Conservation (phyloP, 2,888 invertebrate genomes). For the Cordilura impudica region DNA sequence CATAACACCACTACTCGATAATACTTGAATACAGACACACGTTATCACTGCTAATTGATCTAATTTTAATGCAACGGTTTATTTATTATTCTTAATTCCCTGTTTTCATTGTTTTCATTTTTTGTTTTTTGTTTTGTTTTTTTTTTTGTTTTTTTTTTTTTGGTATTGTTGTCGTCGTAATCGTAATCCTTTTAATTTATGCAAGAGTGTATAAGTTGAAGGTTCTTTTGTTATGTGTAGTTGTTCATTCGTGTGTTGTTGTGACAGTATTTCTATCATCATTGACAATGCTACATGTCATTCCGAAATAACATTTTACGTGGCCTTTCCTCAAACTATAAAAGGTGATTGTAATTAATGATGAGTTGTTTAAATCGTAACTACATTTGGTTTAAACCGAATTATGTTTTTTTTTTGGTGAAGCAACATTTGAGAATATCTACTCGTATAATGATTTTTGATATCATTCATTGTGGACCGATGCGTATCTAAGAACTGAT, state of each 20-base stretch:
- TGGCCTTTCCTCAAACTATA: too few relatives aligned
- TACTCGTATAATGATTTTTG: too few relatives aligned
- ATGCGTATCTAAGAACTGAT: too few relatives aligned
- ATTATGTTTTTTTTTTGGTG: too few relatives aligned
- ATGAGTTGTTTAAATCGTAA: too few relatives aligned
- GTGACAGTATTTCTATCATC: constrained; percentile 11
- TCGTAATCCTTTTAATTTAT: constrained; percentile 49
- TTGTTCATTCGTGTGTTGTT: constrained; percentile 12
- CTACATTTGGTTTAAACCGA: too few relatives aligned
- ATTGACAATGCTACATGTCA: constrained; percentile 2
- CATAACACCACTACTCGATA: constrained; percentile 4
- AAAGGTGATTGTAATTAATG: too few relatives aligned
- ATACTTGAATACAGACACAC: not conserved
- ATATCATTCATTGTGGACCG: too few relatives aligned
- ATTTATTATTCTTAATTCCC: constrained; percentile 20
- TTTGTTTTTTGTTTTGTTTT: constrained; percentile 14
- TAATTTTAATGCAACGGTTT: constrained; percentile 42
- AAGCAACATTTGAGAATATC: too few relatives aligned
- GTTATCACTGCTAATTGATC: constrained; percentile 51
- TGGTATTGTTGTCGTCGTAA: constrained; percentile 35
- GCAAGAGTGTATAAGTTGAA: constrained; percentile 38
- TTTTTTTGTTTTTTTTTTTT: not conserved
- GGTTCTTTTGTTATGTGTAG: not conserved
- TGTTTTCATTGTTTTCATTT: constrained; percentile 37
- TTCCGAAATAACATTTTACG: constrained; percentile 7